Percentiles rank a stretch among this genome's conserved stretches.
Conservation (phyloP, 2,797 vertebrate genomes). For the Hephaestus fuliginosus region DNA sequence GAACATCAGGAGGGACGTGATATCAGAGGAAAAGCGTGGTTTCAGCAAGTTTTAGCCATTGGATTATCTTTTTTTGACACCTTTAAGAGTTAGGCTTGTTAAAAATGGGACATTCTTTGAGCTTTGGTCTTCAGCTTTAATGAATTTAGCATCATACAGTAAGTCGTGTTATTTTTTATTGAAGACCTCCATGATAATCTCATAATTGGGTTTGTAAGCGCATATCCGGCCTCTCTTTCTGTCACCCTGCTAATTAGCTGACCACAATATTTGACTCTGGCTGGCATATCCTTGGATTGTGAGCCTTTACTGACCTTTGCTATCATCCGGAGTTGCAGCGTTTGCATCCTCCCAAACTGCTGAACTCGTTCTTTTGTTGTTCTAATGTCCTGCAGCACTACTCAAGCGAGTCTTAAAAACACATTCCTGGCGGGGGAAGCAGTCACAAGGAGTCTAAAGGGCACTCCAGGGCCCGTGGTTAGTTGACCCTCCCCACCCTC, state of each 20-base stretch:
- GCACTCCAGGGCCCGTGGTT: constrained; percentile 57
- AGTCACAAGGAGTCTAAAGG: constrained; percentile 81
- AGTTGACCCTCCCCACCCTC: constrained; percentile 50
- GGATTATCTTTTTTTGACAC: neutral
- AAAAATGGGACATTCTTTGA: neutral
- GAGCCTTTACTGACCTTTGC: constrained; percentile 46
- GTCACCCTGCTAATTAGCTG: constrained; percentile 14
- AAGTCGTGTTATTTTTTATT: neutral
- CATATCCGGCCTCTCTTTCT: neutral
- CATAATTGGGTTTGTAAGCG: neutral
- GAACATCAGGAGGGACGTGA: neutral
- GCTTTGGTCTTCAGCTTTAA: neutral
- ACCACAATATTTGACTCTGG: neutral
- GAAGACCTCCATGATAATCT: neutral
- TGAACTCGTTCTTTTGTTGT: constrained; percentile 74
- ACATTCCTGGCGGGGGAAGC: constrained; percentile 68
- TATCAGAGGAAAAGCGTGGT: neutral
- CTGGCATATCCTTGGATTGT: neutral
- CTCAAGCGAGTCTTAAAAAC: constrained; percentile 75
- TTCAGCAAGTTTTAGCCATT: neutral
- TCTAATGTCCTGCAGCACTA: constrained; percentile 72
- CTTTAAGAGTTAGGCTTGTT: neutral
- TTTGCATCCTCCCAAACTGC: constrained; percentile 77
- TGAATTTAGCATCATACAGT: neutral
- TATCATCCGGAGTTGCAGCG: constrained; percentile 63